Evolutionary conservation across 1,140 invertebrate species (phyloP).

Genomic region (Heliconius eleuchia): DNA sequence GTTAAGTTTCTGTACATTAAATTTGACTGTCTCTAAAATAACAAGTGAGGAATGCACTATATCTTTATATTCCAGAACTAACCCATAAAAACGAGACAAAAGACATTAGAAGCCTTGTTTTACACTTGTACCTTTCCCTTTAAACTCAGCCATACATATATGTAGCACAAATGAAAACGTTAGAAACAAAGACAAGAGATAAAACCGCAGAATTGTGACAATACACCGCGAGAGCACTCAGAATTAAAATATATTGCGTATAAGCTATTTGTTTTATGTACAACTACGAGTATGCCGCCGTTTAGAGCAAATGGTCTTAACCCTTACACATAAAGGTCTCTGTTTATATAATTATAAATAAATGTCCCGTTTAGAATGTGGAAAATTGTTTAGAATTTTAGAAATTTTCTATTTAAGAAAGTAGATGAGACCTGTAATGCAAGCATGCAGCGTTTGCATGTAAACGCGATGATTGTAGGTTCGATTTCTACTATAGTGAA

Average conservation of each 20-base stretch:
- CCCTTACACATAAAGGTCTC: background rate
- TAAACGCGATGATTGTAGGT: too few relatives aligned
- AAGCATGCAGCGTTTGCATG: too few relatives aligned
- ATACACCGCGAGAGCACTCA: background rate
- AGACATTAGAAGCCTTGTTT: background rate
- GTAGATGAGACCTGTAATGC: too few relatives aligned
- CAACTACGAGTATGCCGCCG: background rate
- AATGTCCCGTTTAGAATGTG: background rate
- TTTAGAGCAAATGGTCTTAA: constrained; percentile 2
- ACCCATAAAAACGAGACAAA: background rate
- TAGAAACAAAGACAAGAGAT: background rate
- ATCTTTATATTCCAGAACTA: background rate
- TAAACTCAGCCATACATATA: background rate
- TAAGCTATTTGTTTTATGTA: background rate
- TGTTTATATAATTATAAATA: background rate
- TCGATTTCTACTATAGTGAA: too few relatives aligned
- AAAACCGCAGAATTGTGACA: constrained; percentile 1
- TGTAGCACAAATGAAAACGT: constrained; percentile 5
- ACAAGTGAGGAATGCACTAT: too few relatives aligned
- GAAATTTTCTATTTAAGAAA: too few relatives aligned
- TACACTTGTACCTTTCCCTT: background rate
- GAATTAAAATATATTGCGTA: constrained; percentile 7
- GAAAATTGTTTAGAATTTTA: background rate
- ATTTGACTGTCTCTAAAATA: too few relatives aligned
- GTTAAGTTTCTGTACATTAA: too few relatives aligned